These are phyloP conservation scores for Stomatorhinus ivindoensis DNA, from an alignment of 2,113 vertebrate species.

Conservation along the genomic window DNA sequence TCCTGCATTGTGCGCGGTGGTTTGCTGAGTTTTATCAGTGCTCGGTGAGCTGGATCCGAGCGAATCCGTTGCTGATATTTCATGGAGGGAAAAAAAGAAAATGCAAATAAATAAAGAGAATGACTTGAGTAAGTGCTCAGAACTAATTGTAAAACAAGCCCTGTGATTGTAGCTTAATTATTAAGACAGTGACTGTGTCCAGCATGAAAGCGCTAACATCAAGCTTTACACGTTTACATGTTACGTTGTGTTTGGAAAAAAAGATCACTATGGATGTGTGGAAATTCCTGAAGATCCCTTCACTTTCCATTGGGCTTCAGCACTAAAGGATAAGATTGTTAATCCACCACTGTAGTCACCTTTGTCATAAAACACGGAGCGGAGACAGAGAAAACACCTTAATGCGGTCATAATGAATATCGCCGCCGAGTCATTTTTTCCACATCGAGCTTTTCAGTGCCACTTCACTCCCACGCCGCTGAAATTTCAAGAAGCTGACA, in stretches of 20 bases:
- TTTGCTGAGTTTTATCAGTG: slow-evolving; percentile 48
- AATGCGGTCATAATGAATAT: background rate
- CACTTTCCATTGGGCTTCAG: background rate
- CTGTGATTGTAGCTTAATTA: slow-evolving; percentile 2
- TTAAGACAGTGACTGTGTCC: background rate
- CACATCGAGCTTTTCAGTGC: background rate
- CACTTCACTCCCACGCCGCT: background rate
- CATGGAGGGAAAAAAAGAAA: slow-evolving; percentile 6
- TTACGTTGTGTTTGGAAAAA: background rate
- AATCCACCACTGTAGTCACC: background rate
- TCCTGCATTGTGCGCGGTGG: slow-evolving; percentile 41
- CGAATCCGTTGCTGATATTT: slow-evolving; percentile 49
- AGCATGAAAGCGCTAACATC: background rate
- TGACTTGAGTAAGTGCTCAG: slow-evolving; percentile 19
- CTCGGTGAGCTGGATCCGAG: slow-evolving; percentile 35
- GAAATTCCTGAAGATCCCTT: background rate
- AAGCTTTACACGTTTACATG: background rate
- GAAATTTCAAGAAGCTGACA: background rate
- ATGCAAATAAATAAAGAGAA: background rate
- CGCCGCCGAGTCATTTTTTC: background rate
- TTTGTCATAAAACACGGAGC: background rate
- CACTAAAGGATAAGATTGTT: background rate
- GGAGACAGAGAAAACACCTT: background rate
- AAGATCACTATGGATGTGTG: background rate
- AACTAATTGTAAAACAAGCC: slow-evolving; percentile 36